Base-by-base conservation (phyloP, 35 echinoderm and acorn worm species). In the Ptychodera flava region DNA sequence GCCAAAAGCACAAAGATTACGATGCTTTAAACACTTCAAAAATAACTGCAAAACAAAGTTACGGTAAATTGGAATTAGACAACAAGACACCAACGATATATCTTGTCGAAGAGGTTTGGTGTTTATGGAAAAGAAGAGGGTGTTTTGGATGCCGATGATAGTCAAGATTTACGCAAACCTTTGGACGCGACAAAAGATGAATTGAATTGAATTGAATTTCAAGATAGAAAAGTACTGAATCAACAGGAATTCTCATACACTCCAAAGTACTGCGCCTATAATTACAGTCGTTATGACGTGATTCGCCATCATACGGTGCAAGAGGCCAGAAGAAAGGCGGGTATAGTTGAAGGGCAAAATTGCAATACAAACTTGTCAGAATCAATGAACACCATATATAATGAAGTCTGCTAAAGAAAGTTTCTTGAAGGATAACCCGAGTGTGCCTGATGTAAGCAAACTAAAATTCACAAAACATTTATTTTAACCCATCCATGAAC, bases 21-120 rank as follows among this genome's bases (percentile, higher is more conserved):
- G 87, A 28, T 88, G 87, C 30, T 88, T 88, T 33, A 34, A 80
- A 15, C 87, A 88, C 33, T 88, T 88, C 32, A 1, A 33, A 6
- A 32, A 1, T 28, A 85, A 85, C 34, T 85, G 84, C 36, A 12
- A 78, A 30, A 45, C 38, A 85, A 85, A 85, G 29, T 45, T 85
- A 1, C 16, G 36, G 14, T 64, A 31, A 33, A 16, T 85, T 6
- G 84, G 84, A 10, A 30, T 85, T 1, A 16, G 29, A 75, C 1
- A 0, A 10, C 28, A 37, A 16, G 12, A 27, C 1, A 28, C 1
- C 12, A 1, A 85, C 38, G 12, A 14, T 37, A 15, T 6, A 35
- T 37, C 76, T 6, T 27, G 33, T 16, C 15, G 15, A 29, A n/a
- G n/a, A n/a, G n/a, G n/a, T n/a, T n/a, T n/a, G n/a, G n/a, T n/a